Conservation (phyloP, 2,797 vertebrate species). For the Furcifer pardalis region DNA sequence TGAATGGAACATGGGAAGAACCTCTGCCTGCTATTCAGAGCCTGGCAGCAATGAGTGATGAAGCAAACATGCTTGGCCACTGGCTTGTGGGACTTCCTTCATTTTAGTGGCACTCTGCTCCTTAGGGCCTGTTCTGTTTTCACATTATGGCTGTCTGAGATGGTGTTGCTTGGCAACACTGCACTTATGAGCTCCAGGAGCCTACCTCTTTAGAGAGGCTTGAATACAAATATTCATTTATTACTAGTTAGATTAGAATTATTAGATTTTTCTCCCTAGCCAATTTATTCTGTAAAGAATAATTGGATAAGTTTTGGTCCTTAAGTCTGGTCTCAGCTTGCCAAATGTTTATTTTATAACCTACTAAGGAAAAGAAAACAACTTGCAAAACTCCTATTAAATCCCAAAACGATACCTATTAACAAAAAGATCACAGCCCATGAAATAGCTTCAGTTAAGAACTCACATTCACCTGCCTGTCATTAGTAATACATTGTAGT, state of each 20-base stretch:
- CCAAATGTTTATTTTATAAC: constrained; percentile 13
- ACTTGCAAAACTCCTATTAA: neutral
- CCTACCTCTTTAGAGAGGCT: constrained; percentile 34
- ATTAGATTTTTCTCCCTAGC: neutral
- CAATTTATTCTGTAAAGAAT: constrained; percentile 32
- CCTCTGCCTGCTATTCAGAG: neutral
- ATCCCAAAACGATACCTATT: neutral
- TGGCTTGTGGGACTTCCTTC: constrained; percentile 1
- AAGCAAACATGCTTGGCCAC: neutral
- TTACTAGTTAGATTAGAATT: neutral
- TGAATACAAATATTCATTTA: constrained; percentile 36
- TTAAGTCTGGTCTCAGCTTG: constrained; percentile 31
- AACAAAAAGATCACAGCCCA: neutral
- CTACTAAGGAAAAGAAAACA: neutral
- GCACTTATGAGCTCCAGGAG: constrained; percentile 1
- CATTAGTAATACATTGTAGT: neutral
- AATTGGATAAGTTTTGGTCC: constrained; percentile 31
- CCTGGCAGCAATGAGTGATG: constrained; percentile 6
- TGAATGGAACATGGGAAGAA: too few species aligned
- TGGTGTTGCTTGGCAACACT: constrained; percentile 52
- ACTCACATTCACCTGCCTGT: neutral
- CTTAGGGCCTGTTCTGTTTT: constrained; percentile 42
- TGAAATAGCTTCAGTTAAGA: constrained; percentile 12
- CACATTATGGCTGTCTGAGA: constrained; percentile 46
- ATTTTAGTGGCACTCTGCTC: constrained; percentile 29